Base-by-base conservation (phyloP, 2,797 vertebrate genomes). In the Paedocypris micromegethes region DNA sequence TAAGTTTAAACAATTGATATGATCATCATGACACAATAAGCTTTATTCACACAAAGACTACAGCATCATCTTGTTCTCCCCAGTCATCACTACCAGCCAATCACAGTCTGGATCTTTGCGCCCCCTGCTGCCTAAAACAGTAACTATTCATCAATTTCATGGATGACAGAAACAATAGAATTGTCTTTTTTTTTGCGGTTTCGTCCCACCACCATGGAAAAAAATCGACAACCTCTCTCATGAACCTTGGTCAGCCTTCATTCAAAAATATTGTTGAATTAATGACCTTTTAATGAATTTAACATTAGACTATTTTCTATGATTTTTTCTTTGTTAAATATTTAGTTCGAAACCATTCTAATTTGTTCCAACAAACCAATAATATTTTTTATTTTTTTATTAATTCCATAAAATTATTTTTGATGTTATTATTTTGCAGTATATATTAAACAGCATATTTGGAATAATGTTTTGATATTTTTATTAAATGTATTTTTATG, bases 121-220 rank as follows among this genome's bases (percentile, higher is more conserved):
- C 68, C 68, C 38, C 54, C 60, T 70, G 45, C 47, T 39, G 54
- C 6, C 23, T 7, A 38, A 42, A 55, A 40, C 60, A 70, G 9
- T 3, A 9, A 43, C 47, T 52, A 50, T 0, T 2, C 9, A 6
- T 9, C 23, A 38, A 2, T 45, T 9, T 41, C 43, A 39, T 23
- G 3, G 47, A 43, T 45, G 53, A 64, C 45, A 58, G 53, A 70
- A 64, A 70, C 61, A 63, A 70, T 63, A 64, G 46, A 46, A 8
- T 70, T 43, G 55, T 39, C 5, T 45, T 47, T 47, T 47, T 47
- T 47, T 8, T 8, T 47, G 23, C 46, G 4, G 38, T 51, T 70
- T 57, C 23, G 8, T 64, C 53, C 53, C 4, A 51, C 54, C 47
- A 46, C 61, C 60, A 52, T 64, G 63, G 3, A 63, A 6, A 46